These are phyloP conservation scores for Chondrosia reniformis DNA, from an alignment of 37 sponge, comb jelly and placozoan genomes.

Conservation along the genomic window DNA sequence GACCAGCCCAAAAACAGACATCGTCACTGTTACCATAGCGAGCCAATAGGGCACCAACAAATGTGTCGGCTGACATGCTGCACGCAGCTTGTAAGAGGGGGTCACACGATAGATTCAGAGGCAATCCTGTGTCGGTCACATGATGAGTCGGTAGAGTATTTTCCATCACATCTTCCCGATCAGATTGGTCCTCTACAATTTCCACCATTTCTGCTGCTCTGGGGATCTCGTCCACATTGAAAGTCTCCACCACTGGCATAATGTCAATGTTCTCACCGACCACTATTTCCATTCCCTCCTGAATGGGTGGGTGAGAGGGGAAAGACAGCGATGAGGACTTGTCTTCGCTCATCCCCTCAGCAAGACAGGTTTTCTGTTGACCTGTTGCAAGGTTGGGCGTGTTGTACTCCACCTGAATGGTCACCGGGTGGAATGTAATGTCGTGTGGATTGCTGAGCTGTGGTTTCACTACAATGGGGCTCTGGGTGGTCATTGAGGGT, in stretches of 20 bases:
- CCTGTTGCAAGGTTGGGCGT: not conserved
- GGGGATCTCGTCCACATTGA: conserved; percentile 11
- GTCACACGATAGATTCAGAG: not conserved
- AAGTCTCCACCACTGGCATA: not conserved
- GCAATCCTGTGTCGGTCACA: not conserved
- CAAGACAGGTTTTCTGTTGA: no score
- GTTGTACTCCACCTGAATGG: not conserved
- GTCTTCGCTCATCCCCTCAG: not conserved
- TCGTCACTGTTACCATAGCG: not conserved
- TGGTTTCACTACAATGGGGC: no score
- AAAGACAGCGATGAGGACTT: not conserved
- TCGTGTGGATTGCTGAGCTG: no score
- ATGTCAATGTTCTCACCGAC: not conserved
- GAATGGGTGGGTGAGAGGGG: no score
- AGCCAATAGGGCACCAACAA: not conserved
- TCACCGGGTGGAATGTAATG: no score
- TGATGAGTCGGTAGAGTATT: not conserved
- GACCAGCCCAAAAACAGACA: not conserved
- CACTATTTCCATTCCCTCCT: not conserved
- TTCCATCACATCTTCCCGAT: not conserved
- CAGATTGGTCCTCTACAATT: not conserved
- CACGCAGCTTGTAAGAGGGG: not conserved
- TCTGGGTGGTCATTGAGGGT: not conserved
- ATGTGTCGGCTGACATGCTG: not conserved
- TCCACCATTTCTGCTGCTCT: conserved; percentile 11